Conservation (phyloP, 2,113 vertebrate genomes). For the Dolichallabes microphthalmus region DNA sequence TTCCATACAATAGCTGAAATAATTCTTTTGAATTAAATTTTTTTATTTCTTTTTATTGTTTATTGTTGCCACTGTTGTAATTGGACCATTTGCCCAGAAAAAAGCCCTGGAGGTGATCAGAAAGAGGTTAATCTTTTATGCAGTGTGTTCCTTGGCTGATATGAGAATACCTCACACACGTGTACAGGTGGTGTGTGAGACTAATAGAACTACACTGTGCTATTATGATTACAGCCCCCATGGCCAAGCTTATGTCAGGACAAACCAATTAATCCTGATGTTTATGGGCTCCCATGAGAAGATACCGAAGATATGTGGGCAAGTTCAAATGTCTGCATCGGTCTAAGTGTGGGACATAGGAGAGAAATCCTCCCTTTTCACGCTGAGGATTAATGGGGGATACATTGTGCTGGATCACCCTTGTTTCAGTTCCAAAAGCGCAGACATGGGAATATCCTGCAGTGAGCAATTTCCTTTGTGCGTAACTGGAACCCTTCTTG, state of each 20-base stretch:
- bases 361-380: not conserved
- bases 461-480: conserved; percentile 58
- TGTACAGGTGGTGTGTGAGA: not conserved
- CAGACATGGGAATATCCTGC: conserved; percentile 62
- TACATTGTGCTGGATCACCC: conserved; percentile 38
- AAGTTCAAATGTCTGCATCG: conserved; percentile 3
- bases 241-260: conserved; percentile 3
- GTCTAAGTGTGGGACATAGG: not conserved
- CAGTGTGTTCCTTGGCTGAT: not conserved
- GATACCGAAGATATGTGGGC: not conserved
- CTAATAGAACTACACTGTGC: conserved; percentile 16
- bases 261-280: conserved; percentile 19
- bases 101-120: conserved; percentile 17
- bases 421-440: conserved; percentile 28
- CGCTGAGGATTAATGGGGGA: conserved; percentile 32
- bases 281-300: conserved; percentile 29
- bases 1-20: too few relatives aligned
- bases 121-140: conserved; percentile 28
- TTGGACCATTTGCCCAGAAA: conserved; percentile 39
- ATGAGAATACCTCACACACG: not conserved
- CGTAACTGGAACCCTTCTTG: conserved; percentile 55
- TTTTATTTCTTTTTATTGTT: too few relatives aligned
- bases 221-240: conserved; percentile 29
- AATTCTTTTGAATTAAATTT: too few relatives aligned
- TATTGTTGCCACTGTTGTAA: conserved; percentile 44